These are phyloP conservation scores for Lasioglossum zephyrum DNA, from an alignment of 2,888 invertebrate genomes.

Conservation along the genomic window DNA sequence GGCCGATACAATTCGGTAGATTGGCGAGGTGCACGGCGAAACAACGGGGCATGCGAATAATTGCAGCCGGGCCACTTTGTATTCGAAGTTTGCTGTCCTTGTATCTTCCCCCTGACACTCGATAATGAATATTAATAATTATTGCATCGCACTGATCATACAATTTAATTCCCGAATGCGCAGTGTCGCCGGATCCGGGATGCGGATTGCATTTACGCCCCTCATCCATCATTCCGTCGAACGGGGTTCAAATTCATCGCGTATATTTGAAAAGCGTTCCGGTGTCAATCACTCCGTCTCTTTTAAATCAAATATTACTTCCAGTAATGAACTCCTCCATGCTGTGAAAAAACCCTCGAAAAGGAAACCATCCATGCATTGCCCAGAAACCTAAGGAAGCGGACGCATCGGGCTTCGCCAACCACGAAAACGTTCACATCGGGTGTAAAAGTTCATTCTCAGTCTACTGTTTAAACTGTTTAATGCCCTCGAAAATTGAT, in stretches of 20 bases:
- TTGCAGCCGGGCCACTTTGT: neutral
- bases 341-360: neutral
- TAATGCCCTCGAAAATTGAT: no score
- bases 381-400: neutral
- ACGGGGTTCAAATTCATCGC: neutral
- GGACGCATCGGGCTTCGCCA: neutral
- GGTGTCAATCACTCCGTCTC: slow-evolving; percentile 6
- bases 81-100: slow-evolving; percentile 6
- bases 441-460: neutral
- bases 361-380: neutral
- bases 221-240: slow-evolving; percentile 14
- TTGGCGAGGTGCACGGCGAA: neutral
- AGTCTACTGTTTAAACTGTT: no score
- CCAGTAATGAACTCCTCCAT: neutral
- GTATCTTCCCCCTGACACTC: neutral
- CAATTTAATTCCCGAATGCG: slow-evolving; percentile 25
- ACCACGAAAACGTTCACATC: neutral
- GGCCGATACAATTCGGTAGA: neutral
- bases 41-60: neutral
- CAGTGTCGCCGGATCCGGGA: slow-evolving; percentile 1
- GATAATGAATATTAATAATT: slow-evolving; percentile 30
- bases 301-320: slow-evolving; percentile 11
- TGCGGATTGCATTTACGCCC: neutral
- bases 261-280: slow-evolving; percentile 11
- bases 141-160: neutral